Conservation (phyloP, 1,140 invertebrate genomes). For the Metaphire vulgaris region DNA sequence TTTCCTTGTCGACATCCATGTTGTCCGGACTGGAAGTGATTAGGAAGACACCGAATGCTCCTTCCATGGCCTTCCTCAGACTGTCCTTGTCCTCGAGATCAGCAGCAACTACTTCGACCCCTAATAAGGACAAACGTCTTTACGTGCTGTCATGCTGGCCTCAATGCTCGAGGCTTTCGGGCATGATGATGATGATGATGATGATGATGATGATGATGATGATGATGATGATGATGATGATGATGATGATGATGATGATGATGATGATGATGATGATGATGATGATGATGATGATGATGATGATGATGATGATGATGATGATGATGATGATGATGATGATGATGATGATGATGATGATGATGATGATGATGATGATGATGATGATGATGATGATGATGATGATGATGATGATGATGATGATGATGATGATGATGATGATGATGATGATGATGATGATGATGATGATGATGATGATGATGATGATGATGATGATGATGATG, state of each 20-base stretch:
- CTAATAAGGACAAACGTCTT: background rate
- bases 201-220: background rate
- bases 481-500: constrained; percentile 2
- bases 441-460: background rate
- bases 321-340: background rate
- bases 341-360: background rate
- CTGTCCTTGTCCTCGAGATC: background rate
- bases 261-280: background rate
- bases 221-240: background rate
- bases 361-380: background rate
- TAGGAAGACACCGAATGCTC: background rate
- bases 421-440: background rate
- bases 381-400: background rate
- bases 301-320: background rate
- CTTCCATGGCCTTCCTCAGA: background rate
- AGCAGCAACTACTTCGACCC: background rate
- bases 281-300: background rate
- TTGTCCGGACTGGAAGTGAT: background rate
- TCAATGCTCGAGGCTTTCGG: background rate
- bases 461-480: background rate
- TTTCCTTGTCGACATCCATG: background rate
- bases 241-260: background rate
- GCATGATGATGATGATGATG: background rate
- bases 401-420: constrained; percentile 1
- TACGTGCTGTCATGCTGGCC: background rate